Evolutionary conservation across 2,888 invertebrate genomes (phyloP).

Genomic region (Lasioglossum oenotherae): DNA sequence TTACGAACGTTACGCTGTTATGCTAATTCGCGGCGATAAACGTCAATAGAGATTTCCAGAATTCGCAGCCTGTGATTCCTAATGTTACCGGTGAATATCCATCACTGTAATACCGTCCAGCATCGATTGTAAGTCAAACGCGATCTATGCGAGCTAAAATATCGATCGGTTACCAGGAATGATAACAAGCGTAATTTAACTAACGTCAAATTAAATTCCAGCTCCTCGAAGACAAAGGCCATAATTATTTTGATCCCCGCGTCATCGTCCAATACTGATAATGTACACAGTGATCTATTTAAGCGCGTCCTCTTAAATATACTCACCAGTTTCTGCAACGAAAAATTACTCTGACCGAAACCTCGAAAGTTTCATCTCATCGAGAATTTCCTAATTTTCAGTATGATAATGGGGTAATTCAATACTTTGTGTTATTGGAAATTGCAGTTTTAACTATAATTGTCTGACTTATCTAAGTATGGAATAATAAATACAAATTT

Average conservation of each 20-base stretch:
- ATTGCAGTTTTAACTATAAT: neutral
- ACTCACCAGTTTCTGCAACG: neutral
- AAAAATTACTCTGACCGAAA: neutral
- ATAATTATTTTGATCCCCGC: constrained; percentile 30
- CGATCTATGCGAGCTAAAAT: constrained; percentile 28
- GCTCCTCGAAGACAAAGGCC: constrained; percentile 26
- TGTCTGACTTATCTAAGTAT: neutral
- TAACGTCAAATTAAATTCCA: constrained; percentile 52
- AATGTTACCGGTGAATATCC: constrained; percentile 52
- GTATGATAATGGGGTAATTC: neutral
- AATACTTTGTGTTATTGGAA: neutral
- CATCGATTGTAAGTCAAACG: constrained; percentile 43
- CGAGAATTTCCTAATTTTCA: too few species aligned
- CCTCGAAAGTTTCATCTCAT: too few species aligned
- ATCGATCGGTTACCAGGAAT: constrained; percentile 46
- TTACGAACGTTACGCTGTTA: constrained; percentile 39
- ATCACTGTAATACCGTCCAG: constrained; percentile 38
- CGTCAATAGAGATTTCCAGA: constrained; percentile 55
- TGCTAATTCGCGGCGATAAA: constrained; percentile 56
- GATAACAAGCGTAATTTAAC: constrained; percentile 50
- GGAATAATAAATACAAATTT: neutral
- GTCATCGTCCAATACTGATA: neutral
- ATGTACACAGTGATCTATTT: neutral
- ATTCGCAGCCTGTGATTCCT: constrained; percentile 56
- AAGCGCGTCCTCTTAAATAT: neutral